Conservation (phyloP, 2,797 vertebrate genomes). For the Mus spretus region DNA sequence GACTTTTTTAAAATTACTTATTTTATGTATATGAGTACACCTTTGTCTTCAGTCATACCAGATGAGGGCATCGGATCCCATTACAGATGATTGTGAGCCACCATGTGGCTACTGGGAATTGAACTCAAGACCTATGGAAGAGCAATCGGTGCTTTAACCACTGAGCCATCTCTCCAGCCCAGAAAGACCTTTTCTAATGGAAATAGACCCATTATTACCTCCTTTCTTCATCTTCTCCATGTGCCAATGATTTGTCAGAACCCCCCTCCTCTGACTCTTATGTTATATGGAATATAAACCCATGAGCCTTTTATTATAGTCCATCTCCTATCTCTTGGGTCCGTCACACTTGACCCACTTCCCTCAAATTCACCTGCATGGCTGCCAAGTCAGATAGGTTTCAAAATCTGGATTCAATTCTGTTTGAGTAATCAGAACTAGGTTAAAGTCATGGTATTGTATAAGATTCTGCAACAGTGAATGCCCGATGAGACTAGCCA, state of each 20-base stretch:
- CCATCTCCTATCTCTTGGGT: not conserved
- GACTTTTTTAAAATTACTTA: not conserved
- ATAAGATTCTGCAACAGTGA: not conserved
- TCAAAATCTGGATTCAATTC: slow-evolving; percentile 29
- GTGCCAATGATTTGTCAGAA: not conserved
- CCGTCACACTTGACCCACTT: not conserved
- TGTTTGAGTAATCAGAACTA: slow-evolving; percentile 6
- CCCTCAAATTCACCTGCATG: not conserved
- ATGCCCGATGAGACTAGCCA: not conserved
- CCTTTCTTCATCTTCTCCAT: slow-evolving; percentile 2
- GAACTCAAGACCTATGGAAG: too few relatives aligned
- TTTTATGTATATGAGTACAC: too few relatives aligned
- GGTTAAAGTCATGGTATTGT: not conserved
- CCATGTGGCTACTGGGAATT: too few relatives aligned
- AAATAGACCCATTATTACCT: not conserved
- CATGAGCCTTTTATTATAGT: not conserved
- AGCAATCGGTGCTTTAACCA: too few relatives aligned
- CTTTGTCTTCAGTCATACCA: too few relatives aligned
- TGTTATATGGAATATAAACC: not conserved
- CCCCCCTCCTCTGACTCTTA: not conserved
- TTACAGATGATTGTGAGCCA: too few relatives aligned
- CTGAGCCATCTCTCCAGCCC: too few relatives aligned
- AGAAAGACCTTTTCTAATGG: not conserved
- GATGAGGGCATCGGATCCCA: too few relatives aligned
- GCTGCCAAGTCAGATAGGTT: not conserved